Evolutionary conservation across 2,113 vertebrate genomes (phyloP).

Genomic region (Hippoglossus stenolepis): DNA sequence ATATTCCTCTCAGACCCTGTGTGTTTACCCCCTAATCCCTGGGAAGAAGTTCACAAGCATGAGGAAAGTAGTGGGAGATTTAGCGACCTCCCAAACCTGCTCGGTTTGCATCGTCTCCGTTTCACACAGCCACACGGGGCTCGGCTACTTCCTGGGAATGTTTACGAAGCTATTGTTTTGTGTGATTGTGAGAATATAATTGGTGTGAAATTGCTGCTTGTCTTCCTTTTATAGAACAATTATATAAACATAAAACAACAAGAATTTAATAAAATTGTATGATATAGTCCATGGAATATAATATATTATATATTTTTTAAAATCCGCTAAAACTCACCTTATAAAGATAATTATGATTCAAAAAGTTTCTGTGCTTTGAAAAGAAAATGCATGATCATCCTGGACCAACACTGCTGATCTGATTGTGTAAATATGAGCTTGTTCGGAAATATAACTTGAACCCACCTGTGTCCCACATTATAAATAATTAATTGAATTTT

Average conservation of each 20-base stretch:
- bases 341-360: too few species aligned
- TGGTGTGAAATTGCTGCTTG: slow-evolving; percentile 10
- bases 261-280: neutral
- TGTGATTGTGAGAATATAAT: slow-evolving; percentile 20
- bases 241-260: neutral
- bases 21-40: slow-evolving; percentile 70
- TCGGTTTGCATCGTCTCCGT: slow-evolving; percentile 32
- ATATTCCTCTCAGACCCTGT: slow-evolving; percentile 51
- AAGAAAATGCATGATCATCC: too few species aligned
- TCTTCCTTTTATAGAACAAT: neutral
- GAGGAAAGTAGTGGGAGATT: slow-evolving; percentile 68
- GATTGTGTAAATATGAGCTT: too few species aligned
- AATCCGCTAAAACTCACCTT: too few species aligned
- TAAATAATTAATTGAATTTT: too few species aligned
- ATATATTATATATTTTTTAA: too few species aligned
- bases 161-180: slow-evolving; percentile 23
- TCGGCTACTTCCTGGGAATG: slow-evolving; percentile 56
- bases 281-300: too few species aligned
- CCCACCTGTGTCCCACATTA: too few species aligned
- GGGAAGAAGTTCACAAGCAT: slow-evolving; percentile 66
- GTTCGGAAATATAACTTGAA: too few species aligned
- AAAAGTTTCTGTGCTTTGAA: too few species aligned
- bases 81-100: slow-evolving; percentile 59
- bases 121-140: slow-evolving; percentile 26
- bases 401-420: too few species aligned